Evolutionary conservation across 2,113 vertebrate genomes (phyloP), one percentile per base, ranked within the genome.

Genomic region (Ondatra zibethicus): DNA sequence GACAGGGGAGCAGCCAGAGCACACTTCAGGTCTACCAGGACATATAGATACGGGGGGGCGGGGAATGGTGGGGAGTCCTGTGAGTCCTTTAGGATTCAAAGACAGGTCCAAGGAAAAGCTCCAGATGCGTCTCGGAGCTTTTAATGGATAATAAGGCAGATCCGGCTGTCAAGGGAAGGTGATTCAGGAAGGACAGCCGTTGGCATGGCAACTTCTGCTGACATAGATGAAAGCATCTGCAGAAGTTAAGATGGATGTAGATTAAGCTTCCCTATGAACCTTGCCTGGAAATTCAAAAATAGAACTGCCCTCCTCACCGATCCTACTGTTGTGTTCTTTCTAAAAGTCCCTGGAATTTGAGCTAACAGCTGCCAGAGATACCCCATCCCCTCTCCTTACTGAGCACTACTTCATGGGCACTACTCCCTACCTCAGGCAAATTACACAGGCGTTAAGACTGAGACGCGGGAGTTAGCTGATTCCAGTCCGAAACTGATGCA

Each of bases 291-390:
- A 99, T 99, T 98, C 99, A 99, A 98, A 99, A 99, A 98, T 99
- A 99, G 98, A 99, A 99, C 98, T 99, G 99, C 97, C 99, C 98
- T 99, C 99, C 58, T 99, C 99, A 92, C 99, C 99, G 99, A 99
- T 96, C 99, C 99, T 76, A 99, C 98, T 99, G 99, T 98, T 99
- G 99, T 98, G 99, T 99, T 97, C 99, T 99, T 97, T 99, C 98
- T 99, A 98, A 99, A 98, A 98, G 98, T 98, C 97, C 97, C 98
- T 98, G 99, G 98, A 98, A 98, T 98, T 94, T 68, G 97, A 98
- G 98, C 99, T 99, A 68, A 98, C 97, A 98, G 99, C 99, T 99
- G 99, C 98, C 99, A 99, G 99, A 99, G 99, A 97, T 98, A 95
- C 70, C 92, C 95, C 88, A 12, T 82, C 92, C 97, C 90, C 95